These are phyloP conservation scores for Xylocopa sonorina DNA, from an alignment of 1,140 invertebrate species.

Conservation along the genomic window DNA sequence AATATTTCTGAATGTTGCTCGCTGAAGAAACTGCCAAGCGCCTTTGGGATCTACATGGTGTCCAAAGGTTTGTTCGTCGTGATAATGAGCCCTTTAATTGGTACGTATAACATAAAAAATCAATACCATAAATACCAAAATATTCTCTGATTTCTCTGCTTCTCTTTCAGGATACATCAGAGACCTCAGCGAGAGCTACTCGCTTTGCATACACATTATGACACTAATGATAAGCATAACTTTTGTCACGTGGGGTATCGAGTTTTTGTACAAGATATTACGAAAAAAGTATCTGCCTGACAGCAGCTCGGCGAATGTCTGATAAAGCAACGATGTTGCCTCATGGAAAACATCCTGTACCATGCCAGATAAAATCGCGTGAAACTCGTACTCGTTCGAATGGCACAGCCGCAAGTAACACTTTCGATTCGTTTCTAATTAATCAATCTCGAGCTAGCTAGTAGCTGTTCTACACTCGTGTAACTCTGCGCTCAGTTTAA, in stretches of 20 bases:
- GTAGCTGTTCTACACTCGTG: too few species aligned
- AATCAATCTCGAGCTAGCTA: too few species aligned
- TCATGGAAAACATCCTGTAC: too few species aligned
- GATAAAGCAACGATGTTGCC: background rate
- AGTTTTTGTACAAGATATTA: conserved; percentile 78
- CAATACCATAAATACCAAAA: too few species aligned
- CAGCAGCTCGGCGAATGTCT: too few species aligned
- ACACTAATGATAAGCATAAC: conserved; percentile 86
- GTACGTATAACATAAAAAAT: conserved; percentile 77
- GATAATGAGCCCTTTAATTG: conserved; percentile 86
- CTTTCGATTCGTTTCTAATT: too few species aligned
- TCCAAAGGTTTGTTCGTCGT: conserved; percentile 88
- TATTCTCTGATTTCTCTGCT: background rate
- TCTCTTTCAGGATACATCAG: conserved; percentile 85
- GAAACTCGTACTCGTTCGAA: too few species aligned
- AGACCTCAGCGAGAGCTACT: conserved; percentile 86
- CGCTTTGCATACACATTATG: conserved; percentile 87
- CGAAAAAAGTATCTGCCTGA: too few species aligned
- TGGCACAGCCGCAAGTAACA: too few species aligned
- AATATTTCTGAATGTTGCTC: conserved; percentile 89
- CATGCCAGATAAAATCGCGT: too few species aligned
- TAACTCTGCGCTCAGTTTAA: too few species aligned
- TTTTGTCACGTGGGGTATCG: conserved; percentile 86
- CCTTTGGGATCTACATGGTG: conserved; percentile 89
- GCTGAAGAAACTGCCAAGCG: conserved; percentile 88